Base-by-base conservation (phyloP, 1,140 invertebrate species). In the Caenorhabditis inopinata region DNA sequence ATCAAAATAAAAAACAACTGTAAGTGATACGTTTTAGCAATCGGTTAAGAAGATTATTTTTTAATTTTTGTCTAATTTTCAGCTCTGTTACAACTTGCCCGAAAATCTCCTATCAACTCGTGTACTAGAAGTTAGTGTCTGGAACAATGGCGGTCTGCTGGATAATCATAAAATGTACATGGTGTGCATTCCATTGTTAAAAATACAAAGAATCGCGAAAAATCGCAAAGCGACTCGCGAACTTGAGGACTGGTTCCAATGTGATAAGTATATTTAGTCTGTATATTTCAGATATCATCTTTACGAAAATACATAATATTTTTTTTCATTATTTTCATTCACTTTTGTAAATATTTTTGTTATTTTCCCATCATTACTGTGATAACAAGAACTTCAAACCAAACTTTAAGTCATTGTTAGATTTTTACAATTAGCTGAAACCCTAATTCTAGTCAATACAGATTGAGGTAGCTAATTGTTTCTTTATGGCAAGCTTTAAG, bases 81-180 rank as follows among this genome's bases (percentile, higher is more conserved):
- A 80, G 73, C 21, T 80, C 6, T 11, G 14, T 14, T 75, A 80
- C 35, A 23, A 35, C 2, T 48, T 29, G 18, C 73, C 42, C 18
- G 47, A 49, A 16, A 47, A 74, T 35, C 38, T 76, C 2, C 47
- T 75, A 5, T 53, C 49, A 4, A 76, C 73, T 4, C 42, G 48
- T 6, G 62, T 74, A 21, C 73, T 81, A 0, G 74, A 81, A 51
- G 47, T 81, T 4, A 68, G 49, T 18, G 23, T 81, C 45, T 81
- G 80, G 80, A 76, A 81, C 75, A 68, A 38, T 14, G 53, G 74
- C 21, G 49, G 74, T 7, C 9, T 58, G 32, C 14, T 77, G 38
- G 75, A 68, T 16, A 81, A 81, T n/a, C 75, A 76, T 29, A 81
- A 77, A 62, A 76, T 76, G 74, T 81, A 77, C 74, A 74, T 46